Evolutionary conservation across 2,797 vertebrate species (phyloP).

Genomic region (Phaenicophaeus curvirostris): DNA sequence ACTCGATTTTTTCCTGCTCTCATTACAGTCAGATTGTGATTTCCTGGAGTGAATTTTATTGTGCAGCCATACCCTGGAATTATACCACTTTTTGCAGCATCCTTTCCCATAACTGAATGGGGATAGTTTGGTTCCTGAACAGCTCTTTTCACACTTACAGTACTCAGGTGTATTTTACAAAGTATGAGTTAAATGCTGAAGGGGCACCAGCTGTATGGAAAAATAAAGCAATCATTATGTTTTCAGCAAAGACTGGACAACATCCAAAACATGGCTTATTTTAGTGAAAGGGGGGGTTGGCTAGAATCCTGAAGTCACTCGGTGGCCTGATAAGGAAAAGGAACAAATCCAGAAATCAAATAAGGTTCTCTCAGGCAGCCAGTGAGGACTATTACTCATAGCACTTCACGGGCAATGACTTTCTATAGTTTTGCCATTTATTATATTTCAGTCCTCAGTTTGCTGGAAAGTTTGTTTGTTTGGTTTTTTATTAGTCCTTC

Average conservation of each 20-base stretch:
- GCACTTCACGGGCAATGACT: neutral
- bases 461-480: neutral
- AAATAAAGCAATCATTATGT: neutral
- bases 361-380: neutral
- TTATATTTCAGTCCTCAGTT: neutral
- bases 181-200: conserved; percentile 2
- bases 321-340: conserved; percentile 3
- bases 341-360: conserved; percentile 24
- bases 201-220: neutral
- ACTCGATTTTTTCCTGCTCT: neutral
- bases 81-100: neutral
- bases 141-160: neutral
- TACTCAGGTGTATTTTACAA: neutral
- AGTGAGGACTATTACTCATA: neutral
- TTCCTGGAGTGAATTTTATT: neutral
- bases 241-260: conserved; percentile 21
- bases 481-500: neutral
- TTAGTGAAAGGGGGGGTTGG: conserved; percentile 2
- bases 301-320: conserved; percentile 1
- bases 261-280: conserved; percentile 1
- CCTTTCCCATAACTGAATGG: neutral
- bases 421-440: conserved; percentile 1
- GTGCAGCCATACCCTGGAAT: neutral
- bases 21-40: neutral
- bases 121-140: neutral